Evolutionary conservation across 2,113 vertebrate species (phyloP).

Genomic region (Lophius piscatorius): DNA sequence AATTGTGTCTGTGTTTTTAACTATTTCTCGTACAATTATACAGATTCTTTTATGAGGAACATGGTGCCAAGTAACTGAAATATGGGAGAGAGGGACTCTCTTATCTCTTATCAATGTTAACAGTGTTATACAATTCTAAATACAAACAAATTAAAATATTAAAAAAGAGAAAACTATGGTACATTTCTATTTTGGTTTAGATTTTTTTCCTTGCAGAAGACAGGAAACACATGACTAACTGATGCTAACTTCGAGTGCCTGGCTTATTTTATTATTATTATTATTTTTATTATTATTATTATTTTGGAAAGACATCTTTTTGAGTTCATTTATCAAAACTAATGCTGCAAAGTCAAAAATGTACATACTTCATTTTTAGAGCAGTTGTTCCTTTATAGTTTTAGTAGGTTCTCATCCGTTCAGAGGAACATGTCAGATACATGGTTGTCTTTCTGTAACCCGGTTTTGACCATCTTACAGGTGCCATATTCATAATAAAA

Average conservation of each 20-base stretch:
- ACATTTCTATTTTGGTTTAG: slow-evolving; percentile 92
- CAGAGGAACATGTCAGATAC: slow-evolving; percentile 88
- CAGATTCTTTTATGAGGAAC: slow-evolving; percentile 99
- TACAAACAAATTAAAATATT: slow-evolving; percentile 98
- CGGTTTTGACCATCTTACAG: slow-evolving; percentile 96
- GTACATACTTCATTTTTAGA: slow-evolving; percentile 99
- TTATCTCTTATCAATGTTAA: slow-evolving; percentile 99
- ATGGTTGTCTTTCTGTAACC: slow-evolving; percentile 98
- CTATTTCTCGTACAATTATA: slow-evolving; percentile 99
- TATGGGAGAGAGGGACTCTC: slow-evolving; percentile 94
- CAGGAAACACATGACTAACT: slow-evolving; percentile 85
- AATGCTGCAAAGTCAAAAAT: slow-evolving; percentile 98
- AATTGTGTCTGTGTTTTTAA: slow-evolving; percentile 99
- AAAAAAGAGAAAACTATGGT: slow-evolving; percentile 96
- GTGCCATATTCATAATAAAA: slow-evolving; percentile 99
- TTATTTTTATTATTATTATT: slow-evolving; percentile 58
- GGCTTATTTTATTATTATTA: slow-evolving; percentile 86
- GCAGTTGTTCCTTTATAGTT: slow-evolving; percentile 97
- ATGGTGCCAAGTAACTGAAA: slow-evolving; percentile 98
- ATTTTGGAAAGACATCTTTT: slow-evolving; percentile 59
- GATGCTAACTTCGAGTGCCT: slow-evolving; percentile 99
- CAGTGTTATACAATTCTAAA: slow-evolving; percentile 98
- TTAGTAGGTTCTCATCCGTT: slow-evolving; percentile 92
- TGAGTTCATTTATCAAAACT: slow-evolving; percentile 95
- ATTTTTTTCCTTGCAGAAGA: slow-evolving; percentile 44